Evolutionary conservation across 2,888 invertebrate species (phyloP).

Genomic region (Drosophila austrosaltans): DNA sequence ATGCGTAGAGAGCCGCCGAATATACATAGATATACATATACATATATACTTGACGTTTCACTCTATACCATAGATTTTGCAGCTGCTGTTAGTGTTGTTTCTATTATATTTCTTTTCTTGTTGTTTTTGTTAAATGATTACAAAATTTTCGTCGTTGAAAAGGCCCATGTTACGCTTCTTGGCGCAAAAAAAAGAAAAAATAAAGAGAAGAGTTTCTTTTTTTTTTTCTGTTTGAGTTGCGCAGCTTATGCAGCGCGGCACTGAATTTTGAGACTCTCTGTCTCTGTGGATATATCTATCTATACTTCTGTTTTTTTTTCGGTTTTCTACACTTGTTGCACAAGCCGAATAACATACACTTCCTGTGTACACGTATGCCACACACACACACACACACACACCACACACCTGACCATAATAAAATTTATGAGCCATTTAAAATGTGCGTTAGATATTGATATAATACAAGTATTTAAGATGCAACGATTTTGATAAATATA

Average conservation of each 20-base stretch:
- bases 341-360: constrained; percentile 39
- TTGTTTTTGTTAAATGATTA: constrained; percentile 72
- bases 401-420: constrained; percentile 14
- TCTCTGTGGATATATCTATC: constrained; percentile 15
- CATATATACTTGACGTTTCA: constrained; percentile 50
- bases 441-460: constrained; percentile 12
- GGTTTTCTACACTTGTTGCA: constrained; percentile 8
- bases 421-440: constrained; percentile 40
- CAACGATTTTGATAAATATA: not conserved
- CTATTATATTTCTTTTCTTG: constrained; percentile 34
- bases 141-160: constrained; percentile 78
- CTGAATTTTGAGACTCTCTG: constrained; percentile 23
- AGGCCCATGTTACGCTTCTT: constrained; percentile 75
- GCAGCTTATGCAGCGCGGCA: constrained; percentile 77
- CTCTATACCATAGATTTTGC: constrained; percentile 45
- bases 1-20: constrained; percentile 59
- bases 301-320: not conserved
- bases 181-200: constrained; percentile 62
- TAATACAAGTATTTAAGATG: not conserved
- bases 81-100: constrained; percentile 39
- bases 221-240: constrained; percentile 60
- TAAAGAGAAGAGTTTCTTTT: constrained; percentile 58
- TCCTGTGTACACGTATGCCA: constrained; percentile 53
- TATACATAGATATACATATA: not conserved
- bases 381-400: constrained; percentile 20